phyloP scores from a whole-genome alignment of 2,113 vertebrate species.

The Ptychochromis oligacanthus region DNA sequence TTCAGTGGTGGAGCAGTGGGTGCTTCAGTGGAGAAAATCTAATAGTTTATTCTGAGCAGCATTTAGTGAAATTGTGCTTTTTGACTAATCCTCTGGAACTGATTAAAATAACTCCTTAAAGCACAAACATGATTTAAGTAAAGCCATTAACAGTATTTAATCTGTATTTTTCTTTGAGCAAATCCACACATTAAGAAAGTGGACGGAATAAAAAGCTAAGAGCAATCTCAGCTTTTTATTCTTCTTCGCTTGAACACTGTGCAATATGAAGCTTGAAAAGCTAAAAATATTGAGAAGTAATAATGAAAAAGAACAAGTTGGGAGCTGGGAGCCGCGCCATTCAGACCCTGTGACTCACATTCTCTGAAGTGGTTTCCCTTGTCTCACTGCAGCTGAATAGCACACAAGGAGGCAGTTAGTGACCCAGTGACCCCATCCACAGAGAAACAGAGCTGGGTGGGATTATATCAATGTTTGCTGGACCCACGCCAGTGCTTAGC shows the following conservation, averaged over 20 bases:
- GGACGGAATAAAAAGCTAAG: no score
- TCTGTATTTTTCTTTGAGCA: conserved; percentile 21
- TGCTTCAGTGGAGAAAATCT: conserved; percentile 18
- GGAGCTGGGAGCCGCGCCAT: conserved; percentile 40
- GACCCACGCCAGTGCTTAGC: conserved; percentile 80
- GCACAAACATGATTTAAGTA: conserved; percentile 36
- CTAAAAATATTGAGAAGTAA: conserved; percentile 11
- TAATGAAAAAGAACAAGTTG: conserved; percentile 23
- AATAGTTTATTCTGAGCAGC: conserved; percentile 21
- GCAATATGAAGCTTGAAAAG: conserved; percentile 3
- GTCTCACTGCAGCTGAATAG: conserved; percentile 80
- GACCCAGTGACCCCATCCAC: conserved; percentile 84
- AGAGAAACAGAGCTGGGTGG: conserved; percentile 82
- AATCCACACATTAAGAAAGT: background rate
- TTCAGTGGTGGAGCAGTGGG: conserved; percentile 3
- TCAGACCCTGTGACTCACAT: conserved; percentile 48
- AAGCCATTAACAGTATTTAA: conserved; percentile 31
- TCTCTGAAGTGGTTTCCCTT: conserved; percentile 60
- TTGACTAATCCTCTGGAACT: conserved; percentile 36
- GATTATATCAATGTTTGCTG: conserved; percentile 85
- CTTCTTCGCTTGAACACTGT: background rate
- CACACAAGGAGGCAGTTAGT: conserved; percentile 85
- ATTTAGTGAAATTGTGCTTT: conserved; percentile 23
- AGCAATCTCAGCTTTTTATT: background rate
- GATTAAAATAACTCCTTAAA: conserved; percentile 40